Percentiles rank a stretch among this genome's conserved stretches.
Conservation (phyloP, 1,140 invertebrate genomes). For the Periplaneta americana region DNA sequence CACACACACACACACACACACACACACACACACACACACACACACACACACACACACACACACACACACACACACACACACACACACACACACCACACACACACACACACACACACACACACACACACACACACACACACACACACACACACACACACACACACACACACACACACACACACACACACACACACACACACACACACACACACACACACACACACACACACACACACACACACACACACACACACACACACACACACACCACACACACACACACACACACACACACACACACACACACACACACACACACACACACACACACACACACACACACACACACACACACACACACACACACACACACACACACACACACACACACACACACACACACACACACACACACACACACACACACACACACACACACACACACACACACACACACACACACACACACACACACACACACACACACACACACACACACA, state of each 20-base stretch:
- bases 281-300: too few species aligned
- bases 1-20: slow-evolving; percentile 11
- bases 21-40: slow-evolving; percentile 11
- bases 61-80: slow-evolving; percentile 11
- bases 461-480: slow-evolving; percentile 11
- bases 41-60: slow-evolving; percentile 11
- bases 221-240: slow-evolving; percentile 11
- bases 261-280: too few species aligned
- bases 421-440: slow-evolving; percentile 11
- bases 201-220: slow-evolving; percentile 11
- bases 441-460: slow-evolving; percentile 11
- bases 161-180: slow-evolving; percentile 11
- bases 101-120: too few species aligned
- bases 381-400: slow-evolving; percentile 11
- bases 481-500: slow-evolving; percentile 11
- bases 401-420: slow-evolving; percentile 11
- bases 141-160: slow-evolving; percentile 11
- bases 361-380: slow-evolving; percentile 11
- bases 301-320: slow-evolving; percentile 11
- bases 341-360: slow-evolving; percentile 11
- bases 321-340: slow-evolving; percentile 11
- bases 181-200: slow-evolving; percentile 11
- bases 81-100: too few species aligned
- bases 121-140: slow-evolving; percentile 11
- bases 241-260: too few species aligned